phyloP scores from a whole-genome alignment of 2,888 invertebrate species.

The Eupithecia centaureata region DNA sequence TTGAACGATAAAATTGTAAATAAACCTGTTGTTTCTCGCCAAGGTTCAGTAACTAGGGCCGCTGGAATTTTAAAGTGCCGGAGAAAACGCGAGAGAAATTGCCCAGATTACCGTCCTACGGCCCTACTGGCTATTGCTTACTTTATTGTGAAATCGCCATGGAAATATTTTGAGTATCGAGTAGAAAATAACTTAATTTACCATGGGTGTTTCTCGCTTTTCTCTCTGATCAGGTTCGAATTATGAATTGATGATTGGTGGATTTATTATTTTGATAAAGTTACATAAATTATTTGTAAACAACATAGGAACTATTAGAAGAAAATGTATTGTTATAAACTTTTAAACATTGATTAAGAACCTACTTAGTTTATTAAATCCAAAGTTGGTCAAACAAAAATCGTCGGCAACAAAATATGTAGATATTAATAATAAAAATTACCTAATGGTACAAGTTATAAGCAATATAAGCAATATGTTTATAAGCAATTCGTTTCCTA shows the following conservation, averaged over 20 bases:
- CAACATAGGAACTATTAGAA: neutral
- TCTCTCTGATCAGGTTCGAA: neutral
- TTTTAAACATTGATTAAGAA: no score
- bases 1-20: conserved; percentile 34
- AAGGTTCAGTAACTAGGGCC: conserved; percentile 38
- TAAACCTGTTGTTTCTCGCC: conserved; percentile 37
- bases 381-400: no score
- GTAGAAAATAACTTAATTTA: neutral
- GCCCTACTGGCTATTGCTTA: conserved; percentile 43
- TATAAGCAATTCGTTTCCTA: no score
- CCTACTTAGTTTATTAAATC: no score
- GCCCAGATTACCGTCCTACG: conserved; percentile 30
- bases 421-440: no score
- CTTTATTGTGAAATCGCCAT: conserved; percentile 35
- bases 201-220: neutral
- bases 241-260: neutral
- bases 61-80: conserved; percentile 38
- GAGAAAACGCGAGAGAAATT: conserved; percentile 44
- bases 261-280: neutral
- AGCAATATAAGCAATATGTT: no score
- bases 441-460: no score
- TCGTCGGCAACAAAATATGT: no score
- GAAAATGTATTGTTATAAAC: no score
- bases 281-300: neutral
- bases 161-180: conserved; percentile 27